Conservation (phyloP, 2,113 vertebrate species). For the Nesoenas mayeri region DNA sequence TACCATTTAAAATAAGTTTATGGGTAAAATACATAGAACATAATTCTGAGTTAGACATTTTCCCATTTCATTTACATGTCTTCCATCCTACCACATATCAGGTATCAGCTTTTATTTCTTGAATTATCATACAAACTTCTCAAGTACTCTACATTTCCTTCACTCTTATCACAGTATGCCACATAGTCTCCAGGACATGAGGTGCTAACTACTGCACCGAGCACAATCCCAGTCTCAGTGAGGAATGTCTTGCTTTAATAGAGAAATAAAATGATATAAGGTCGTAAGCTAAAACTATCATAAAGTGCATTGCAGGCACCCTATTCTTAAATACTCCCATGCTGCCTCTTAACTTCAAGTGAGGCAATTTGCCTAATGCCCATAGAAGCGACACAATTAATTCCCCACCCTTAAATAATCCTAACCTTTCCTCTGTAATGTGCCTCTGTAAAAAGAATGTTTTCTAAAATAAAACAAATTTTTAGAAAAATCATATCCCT, state of each 20-base stretch:
- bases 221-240: neutral
- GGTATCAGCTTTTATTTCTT: neutral
- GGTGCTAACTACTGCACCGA: constrained; percentile 18
- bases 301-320: constrained; percentile 72
- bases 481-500: neutral
- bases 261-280: constrained; percentile 78
- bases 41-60: neutral
- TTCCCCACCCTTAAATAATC: constrained; percentile 73
- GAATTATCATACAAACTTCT: neutral
- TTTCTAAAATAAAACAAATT: constrained; percentile 27
- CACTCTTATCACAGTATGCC: neutral
- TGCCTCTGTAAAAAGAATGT: constrained; percentile 27
- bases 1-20: neutral
- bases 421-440: constrained; percentile 49
- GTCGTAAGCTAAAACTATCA: constrained; percentile 72
- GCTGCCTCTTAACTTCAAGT: constrained; percentile 75
- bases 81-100: neutral
- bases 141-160: neutral
- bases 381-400: constrained; percentile 74
- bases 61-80: neutral
- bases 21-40: neutral
- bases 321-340: constrained; percentile 75
- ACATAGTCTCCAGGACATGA: neutral
- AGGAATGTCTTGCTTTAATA: constrained; percentile 72
- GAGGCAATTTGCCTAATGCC: constrained; percentile 75